Base-by-base conservation (phyloP, 2,113 vertebrate genomes). In the Poicephalus meyeri region DNA sequence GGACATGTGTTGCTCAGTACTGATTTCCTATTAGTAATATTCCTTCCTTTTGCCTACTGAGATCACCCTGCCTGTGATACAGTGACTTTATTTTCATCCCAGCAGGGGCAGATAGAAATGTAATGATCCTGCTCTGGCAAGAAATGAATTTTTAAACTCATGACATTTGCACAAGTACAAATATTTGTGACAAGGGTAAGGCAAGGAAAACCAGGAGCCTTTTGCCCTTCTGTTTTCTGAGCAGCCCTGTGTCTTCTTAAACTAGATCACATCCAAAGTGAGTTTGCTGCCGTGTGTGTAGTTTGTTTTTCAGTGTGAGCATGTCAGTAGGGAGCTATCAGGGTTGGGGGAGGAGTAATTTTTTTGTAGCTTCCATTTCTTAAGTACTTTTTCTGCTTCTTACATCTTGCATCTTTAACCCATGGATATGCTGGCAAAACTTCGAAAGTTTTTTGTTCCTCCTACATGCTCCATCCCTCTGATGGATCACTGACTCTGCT, bases 271-370 rank as follows among this genome's bases (percentile, higher is more conserved):
- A 49, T 87, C 66, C 86, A 55, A 64, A 79, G 52, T 69, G 83
- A 87, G 65, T 89, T 86, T 93, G 44, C 65, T 97, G 83, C 52
- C 72, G 20, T 77, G 50, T 61, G 1, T 41, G 10, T 39, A 16
- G 49, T 80, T 94, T 91, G 31, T 2, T 46, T 96, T 95, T 66
- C 52, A 90, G 79, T 78, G 50, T 90, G 91, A 90, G 90, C 93
- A 77, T 91, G 77, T 88, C 90, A 90, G 50, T n/a, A 52, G 86
- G 69, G 92, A 96, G 37, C 61, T 84, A n/a, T 78, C 10, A 35
- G 29, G 9, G 5, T 52, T 79, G 72, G 39, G 37, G 55, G 47
- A 94, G 72, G 61, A 87, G 68, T 61, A 2, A 6, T 23, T 46
- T 89, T 85, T 94, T 88, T 74, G 33, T 74, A 72, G 26, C 47